Evolutionary conservation across 2,113 vertebrate species (phyloP), one percentile per base, ranked within the genome.

Genomic region (Ictalurus punctatus): DNA sequence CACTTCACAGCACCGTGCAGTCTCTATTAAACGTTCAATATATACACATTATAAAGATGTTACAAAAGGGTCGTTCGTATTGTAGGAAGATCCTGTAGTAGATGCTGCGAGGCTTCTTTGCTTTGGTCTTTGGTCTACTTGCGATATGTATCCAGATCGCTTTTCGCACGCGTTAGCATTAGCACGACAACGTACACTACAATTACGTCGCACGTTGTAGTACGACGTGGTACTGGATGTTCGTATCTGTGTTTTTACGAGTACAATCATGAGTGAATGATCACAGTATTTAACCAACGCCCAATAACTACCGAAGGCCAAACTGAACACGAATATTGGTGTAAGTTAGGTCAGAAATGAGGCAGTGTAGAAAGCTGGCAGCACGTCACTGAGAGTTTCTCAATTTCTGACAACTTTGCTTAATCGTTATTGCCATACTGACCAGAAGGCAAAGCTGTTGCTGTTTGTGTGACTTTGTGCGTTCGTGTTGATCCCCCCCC

Each of bases 361-460:
- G 27, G 52, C 52, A 3, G 10, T 23, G 19, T 25, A 19, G 13
- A 9, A 23, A 63, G 9, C 34, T 65, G 37, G 27, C 76, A 67
- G 58, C 27, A 14, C 3, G n/a, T 87, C 59, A 34, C 74, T 52
- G 73, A 80, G 58, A 21, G 16, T 86, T 86, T 86, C 21, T 78
- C 21, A 9, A 61, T 30, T 56, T 81, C 48, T 56, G 61, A 87
- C 69, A 87, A 54, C 27, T 87, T 54, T 81, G 25, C 34, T 56
- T 87, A 81, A 87, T 81, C 25, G 4, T 81, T 14, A 81, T 37
- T 87, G 74, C 44, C 76, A 63, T 52, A 34, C 56, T 16, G 34
- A 27, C 85, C n/a, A 23, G 59, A 34, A 40, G 40, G 27, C 25
- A 73, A 23, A 16, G 37, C 19, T 27, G 61, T 27, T 27, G 61